Conservation (phyloP, 2,888 invertebrate species). For the Oscheius onirici region DNA sequence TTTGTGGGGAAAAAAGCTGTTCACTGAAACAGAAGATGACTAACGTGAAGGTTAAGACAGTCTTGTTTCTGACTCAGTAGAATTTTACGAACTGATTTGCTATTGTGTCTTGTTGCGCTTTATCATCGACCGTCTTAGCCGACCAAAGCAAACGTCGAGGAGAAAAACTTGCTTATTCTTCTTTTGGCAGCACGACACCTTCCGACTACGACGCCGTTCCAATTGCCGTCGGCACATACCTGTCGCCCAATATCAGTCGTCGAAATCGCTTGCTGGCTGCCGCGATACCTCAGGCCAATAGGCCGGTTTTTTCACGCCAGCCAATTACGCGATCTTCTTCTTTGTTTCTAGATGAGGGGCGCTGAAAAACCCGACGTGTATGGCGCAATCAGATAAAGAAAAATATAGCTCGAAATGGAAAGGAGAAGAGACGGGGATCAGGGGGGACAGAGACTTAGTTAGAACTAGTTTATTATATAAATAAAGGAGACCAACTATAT, state of each 20-base stretch:
- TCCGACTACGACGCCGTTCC: neutral
- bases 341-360: neutral
- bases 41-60: too few relatives aligned
- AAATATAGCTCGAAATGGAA: neutral
- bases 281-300: constrained; percentile 17
- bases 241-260: constrained; percentile 4
- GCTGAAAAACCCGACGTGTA: constrained; percentile 12
- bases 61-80: too few relatives aligned
- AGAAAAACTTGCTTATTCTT: neutral
- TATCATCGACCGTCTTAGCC: too few relatives aligned
- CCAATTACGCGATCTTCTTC: constrained; percentile 14
- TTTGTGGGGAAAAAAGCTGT: too few relatives aligned
- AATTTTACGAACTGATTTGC: too few relatives aligned
- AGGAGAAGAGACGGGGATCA: too few relatives aligned
- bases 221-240: constrained; percentile 12
- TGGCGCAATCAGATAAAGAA: constrained; percentile 27
- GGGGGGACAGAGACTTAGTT: neutral
- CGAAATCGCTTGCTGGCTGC: neutral
- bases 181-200: neutral
- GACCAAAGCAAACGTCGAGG: too few relatives aligned
- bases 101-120: too few relatives aligned
- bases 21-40: too few relatives aligned
- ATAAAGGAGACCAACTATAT: neutral
- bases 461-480: constrained; percentile 2
- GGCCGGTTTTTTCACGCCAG: constrained; percentile 22